A percentile compares a stretch with the other conserved stretches of the same genome.
Evolutionary conservation across 2,113 vertebrate genomes (phyloP).

Genomic region (Entelurus aequoreus): DNA sequence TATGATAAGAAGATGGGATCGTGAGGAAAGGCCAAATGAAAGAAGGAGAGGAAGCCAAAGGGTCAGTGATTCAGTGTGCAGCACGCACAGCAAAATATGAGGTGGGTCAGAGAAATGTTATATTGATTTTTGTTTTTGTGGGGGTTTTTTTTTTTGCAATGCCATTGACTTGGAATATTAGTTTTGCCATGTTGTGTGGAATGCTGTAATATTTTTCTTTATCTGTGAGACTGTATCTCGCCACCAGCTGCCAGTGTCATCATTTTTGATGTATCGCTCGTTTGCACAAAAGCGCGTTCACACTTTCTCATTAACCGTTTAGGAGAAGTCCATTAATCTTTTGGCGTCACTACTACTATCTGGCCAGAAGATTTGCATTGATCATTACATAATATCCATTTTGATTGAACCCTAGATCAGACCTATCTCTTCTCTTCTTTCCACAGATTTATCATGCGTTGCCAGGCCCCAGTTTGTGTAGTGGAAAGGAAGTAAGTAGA

Average conservation of each 20-base stretch:
- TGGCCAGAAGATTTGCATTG: not conserved
- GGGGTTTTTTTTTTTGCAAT: not conserved
- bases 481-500: slow-evolving; percentile 47
- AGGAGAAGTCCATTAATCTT: slow-evolving; percentile 5
- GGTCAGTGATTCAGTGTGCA: slow-evolving; percentile 8
- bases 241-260: slow-evolving; percentile 1
- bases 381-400: not conserved
- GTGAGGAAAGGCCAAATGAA: slow-evolving; percentile 5
- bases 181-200: slow-evolving; percentile 3
- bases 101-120: not conserved
- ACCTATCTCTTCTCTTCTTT: slow-evolving; percentile 15
- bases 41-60: slow-evolving; percentile 1
- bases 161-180: slow-evolving; percentile 3
- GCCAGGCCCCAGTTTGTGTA: slow-evolving; percentile 38
- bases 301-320: slow-evolving; percentile 6
- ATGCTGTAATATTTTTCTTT: not conserved
- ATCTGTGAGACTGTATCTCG: slow-evolving; percentile 14
- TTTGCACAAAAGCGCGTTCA: slow-evolving; percentile 6
- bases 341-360: slow-evolving; percentile 11
- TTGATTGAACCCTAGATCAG: not conserved
- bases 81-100: not conserved
- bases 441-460: slow-evolving; percentile 49
- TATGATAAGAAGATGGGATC: slow-evolving; percentile 2
- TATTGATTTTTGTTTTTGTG: slow-evolving; percentile 11
- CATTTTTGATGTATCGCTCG: not conserved